phyloP scores from a whole-genome alignment of 2,888 invertebrate genomes.

The Orchesellides sinensis region DNA sequence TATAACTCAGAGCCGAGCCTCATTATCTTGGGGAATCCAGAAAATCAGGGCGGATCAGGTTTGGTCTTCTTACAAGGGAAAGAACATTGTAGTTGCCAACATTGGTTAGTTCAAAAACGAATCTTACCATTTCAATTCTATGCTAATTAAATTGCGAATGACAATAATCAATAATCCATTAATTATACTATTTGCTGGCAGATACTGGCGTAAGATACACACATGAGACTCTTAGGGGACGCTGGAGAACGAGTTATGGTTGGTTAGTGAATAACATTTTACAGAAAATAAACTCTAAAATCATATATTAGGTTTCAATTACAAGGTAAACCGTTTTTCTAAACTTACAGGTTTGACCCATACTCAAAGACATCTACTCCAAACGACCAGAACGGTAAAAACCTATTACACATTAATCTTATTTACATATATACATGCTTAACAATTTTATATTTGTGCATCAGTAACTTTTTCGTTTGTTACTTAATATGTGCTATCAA shows the following conservation, averaged over 20 bases:
- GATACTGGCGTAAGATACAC: slow-evolving; percentile 50
- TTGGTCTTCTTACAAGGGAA: slow-evolving; percentile 20
- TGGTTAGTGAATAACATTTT: slow-evolving; percentile 25
- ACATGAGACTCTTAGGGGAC: slow-evolving; percentile 29
- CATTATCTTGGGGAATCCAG: slow-evolving; percentile 17
- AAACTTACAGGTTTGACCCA: slow-evolving; percentile 12
- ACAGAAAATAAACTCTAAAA: not conserved
- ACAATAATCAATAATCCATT: no score
- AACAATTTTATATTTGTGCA: no score
- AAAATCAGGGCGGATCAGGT: slow-evolving; percentile 25
- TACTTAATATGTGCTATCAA: not conserved
- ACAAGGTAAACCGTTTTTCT: no score
- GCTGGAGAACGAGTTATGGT: slow-evolving; percentile 39
- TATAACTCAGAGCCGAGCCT: not conserved
- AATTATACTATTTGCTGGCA: no score
- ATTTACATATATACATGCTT: not conserved
- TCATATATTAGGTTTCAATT: not conserved
- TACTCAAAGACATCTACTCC: not conserved
- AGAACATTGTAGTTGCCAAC: slow-evolving; percentile 22
- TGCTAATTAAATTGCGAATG: not conserved
- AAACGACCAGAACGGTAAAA: slow-evolving; percentile 22
- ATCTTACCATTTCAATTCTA: no score
- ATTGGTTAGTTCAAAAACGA: slow-evolving; percentile 29
- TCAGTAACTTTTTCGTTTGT: no score
- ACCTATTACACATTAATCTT: not conserved